Conservation (phyloP, 2,888 invertebrate genomes). For the Diaprepes abbreviatus region DNA sequence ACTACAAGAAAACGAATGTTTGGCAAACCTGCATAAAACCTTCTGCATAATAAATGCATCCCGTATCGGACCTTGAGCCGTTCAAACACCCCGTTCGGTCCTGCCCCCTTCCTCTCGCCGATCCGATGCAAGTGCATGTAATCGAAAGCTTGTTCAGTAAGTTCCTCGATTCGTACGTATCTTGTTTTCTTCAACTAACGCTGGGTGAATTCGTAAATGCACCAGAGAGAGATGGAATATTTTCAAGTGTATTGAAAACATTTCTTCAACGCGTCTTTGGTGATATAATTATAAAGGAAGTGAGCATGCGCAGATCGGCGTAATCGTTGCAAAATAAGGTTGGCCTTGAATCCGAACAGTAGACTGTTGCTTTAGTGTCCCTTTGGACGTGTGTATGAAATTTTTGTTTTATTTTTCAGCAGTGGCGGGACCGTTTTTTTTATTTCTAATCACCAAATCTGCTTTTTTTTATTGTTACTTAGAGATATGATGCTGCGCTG, state of each 20-base stretch:
- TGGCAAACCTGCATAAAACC: constrained; percentile 31
- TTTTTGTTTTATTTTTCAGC: constrained; percentile 27
- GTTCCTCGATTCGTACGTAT: neutral
- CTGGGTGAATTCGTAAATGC: neutral
- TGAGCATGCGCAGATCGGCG: constrained; percentile 56
- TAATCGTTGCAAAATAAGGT: constrained; percentile 38
- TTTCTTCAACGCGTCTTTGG: constrained; percentile 55
- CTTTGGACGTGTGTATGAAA: constrained; percentile 21
- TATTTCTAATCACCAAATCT: too few relatives aligned
- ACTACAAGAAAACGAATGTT: neutral
- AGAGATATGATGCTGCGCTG: too few relatives aligned
- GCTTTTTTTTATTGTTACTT: too few relatives aligned
- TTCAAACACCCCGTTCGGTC: constrained; percentile 47
- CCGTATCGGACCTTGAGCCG: constrained; percentile 47
- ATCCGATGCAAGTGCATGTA: constrained; percentile 26
- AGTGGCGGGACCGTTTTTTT: too few relatives aligned
- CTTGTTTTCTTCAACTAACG: constrained; percentile 1
- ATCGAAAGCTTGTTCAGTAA: constrained; percentile 10
- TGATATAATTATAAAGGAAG: constrained; percentile 64
- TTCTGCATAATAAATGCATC: constrained; percentile 47
- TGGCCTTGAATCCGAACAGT: constrained; percentile 35
- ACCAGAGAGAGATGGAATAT: constrained; percentile 18
- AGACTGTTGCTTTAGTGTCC: constrained; percentile 33
- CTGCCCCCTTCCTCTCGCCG: constrained; percentile 16
- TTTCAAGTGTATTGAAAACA: neutral